Base-by-base conservation (phyloP, 2,113 vertebrate species). In the Hystrix cristata region DNA sequence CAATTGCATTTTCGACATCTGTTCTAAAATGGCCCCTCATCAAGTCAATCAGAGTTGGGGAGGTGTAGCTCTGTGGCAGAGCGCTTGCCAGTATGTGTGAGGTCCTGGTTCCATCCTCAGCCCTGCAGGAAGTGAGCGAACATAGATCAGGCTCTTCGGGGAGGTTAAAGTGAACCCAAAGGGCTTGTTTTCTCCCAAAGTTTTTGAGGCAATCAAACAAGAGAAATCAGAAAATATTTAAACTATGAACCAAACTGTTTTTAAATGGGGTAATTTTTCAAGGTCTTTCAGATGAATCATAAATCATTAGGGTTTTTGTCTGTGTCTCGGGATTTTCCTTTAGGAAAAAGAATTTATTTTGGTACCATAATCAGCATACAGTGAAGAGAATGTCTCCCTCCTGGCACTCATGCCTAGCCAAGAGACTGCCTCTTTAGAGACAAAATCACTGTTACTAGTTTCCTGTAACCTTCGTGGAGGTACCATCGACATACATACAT, bases 141-240 rank as follows among this genome's bases (percentile, higher is more conserved):
- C 29, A 25, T 43, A 80, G 25, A 62, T 34, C 57, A 72, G n/a
- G 34, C 21, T 91, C 27, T 95, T 55, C 88, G 76, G 46, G 87
- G 29, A 83, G 53, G 84, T 31, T 86, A 81, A 87, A 76, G 21
- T 67, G 59, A 94, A 95, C 83, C 43, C 53, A n/a, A 76, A 92
- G 69, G 38, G 74, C 51, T 65, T 95, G 53, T 76, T 67, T 82
- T 46, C n/a, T 59, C 27, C 48, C 9, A 65, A 67, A n/a, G 18
- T 38, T 80, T 72, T 72, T 84, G 94, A 82, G 43, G 29, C 29
- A 78, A 60, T 85, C 53, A 90, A 88, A 92, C 15, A 87, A 15
- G 27, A 86, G 51, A 97, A 95, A 94, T 92, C 27, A 82, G 72
- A 88, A 92, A 72, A 69, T 62, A 83, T 91, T 95, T 93, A 64